Percentiles rank a stretch among this genome's conserved stretches.
phyloP scores from a whole-genome alignment of 2,113 vertebrate genomes.

The Terrapene triunguis region DNA sequence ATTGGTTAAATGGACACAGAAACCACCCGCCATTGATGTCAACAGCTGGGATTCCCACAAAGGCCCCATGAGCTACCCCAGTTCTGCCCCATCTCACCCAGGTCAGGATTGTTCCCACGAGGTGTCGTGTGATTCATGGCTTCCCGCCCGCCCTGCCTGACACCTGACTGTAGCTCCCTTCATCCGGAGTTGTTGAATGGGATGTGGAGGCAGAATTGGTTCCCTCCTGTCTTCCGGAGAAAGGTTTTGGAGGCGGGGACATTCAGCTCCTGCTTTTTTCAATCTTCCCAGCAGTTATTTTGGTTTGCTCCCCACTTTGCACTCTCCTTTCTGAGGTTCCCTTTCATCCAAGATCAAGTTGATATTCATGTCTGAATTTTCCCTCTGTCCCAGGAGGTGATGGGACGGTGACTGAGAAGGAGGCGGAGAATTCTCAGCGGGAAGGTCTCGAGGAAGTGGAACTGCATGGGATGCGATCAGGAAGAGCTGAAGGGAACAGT shows the following conservation, averaged over 20 bases:
- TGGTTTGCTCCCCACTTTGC: not conserved
- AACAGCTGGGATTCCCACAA: not conserved
- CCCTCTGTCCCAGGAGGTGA: not conserved
- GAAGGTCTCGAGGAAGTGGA: rapidly evolving
- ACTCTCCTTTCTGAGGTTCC: not conserved
- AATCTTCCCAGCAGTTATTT: not conserved
- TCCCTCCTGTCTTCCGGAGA: no score
- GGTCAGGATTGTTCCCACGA: not conserved
- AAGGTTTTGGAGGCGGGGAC: no score
- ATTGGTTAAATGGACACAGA: not conserved
- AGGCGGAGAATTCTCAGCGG: not conserved
- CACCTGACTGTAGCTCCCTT: no score
- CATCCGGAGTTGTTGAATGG: no score
- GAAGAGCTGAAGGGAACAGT: not conserved
- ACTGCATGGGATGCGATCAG: no score
- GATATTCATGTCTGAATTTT: not conserved
- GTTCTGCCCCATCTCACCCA: not conserved
- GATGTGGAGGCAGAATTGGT: no score
- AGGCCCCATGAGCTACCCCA: not conserved
- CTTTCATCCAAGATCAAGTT: not conserved
- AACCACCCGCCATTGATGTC: not conserved
- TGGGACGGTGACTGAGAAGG: not conserved
- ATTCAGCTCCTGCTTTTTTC: not conserved
- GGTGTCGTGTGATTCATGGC: not conserved
- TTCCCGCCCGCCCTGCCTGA: not conserved